Conservation (phyloP, 2,797 vertebrate genomes). For the Protosalanx chinensis region DNA sequence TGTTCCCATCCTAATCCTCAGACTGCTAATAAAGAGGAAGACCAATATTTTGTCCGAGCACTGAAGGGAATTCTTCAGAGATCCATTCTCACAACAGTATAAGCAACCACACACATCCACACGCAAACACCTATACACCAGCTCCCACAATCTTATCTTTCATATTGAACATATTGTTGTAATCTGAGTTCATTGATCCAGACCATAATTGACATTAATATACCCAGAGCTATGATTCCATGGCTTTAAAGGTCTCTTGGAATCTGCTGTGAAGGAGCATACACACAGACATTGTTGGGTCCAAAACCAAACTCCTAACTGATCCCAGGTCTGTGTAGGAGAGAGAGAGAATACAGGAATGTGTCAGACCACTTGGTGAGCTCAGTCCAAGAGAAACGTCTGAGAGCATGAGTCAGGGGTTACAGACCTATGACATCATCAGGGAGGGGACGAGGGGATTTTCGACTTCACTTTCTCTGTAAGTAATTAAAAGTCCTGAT, state of each 20-base stretch:
- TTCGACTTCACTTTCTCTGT: slow-evolving; percentile 43
- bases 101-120: slow-evolving; percentile 11
- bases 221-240: slow-evolving; percentile 1
- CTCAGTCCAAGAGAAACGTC: slow-evolving; percentile 34
- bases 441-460: slow-evolving; percentile 43
- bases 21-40: slow-evolving; percentile 35
- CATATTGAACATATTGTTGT: slow-evolving; percentile 29
- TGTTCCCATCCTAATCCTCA: slow-evolving; percentile 32
- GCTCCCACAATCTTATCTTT: slow-evolving; percentile 3
- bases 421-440: slow-evolving; percentile 60
- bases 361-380: slow-evolving; percentile 31
- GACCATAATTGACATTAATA: not conserved
- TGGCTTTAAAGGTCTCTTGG: slow-evolving; percentile 10
- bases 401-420: slow-evolving; percentile 52
- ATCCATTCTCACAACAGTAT: slow-evolving; percentile 19
- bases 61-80: slow-evolving; percentile 31
- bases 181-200: slow-evolving; percentile 2
- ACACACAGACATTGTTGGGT: not conserved
- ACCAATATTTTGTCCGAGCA: slow-evolving; percentile 41
- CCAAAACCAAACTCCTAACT: not conserved
- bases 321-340: not conserved
- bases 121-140: slow-evolving; percentile 6
- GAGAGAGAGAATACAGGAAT: slow-evolving; percentile 11
- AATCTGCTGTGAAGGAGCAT: slow-evolving; percentile 7
- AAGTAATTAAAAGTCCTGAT: slow-evolving; percentile 56